phyloP scores from a whole-genome alignment of 2,888 invertebrate species.

The Smittia sp. region DNA sequence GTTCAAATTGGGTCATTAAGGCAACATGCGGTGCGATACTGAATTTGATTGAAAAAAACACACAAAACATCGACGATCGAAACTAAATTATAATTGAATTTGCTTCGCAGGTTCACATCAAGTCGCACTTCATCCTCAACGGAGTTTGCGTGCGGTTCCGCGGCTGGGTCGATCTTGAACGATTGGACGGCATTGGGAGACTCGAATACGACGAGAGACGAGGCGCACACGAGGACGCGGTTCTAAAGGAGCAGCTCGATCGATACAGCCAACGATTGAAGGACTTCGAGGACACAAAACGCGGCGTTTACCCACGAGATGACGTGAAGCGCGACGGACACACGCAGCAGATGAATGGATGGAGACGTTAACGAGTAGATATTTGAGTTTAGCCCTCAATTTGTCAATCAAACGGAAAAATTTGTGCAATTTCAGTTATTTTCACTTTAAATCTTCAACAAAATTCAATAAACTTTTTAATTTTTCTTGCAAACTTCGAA shows the following conservation, averaged over 20 bases:
- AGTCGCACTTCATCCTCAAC: slow-evolving; percentile 94
- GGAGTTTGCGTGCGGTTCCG: slow-evolving; percentile 97
- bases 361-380: slow-evolving; percentile 23
- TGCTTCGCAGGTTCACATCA: slow-evolving; percentile 82
- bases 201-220: slow-evolving; percentile 89
- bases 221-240: slow-evolving; percentile 84
- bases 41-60: background rate
- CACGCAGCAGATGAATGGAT: slow-evolving; percentile 26
- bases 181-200: slow-evolving; percentile 90
- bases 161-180: slow-evolving; percentile 90
- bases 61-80: background rate
- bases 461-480: background rate
- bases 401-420: background rate
- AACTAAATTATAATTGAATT: background rate
- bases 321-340: background rate
- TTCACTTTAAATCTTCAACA: background rate
- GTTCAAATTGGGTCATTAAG: background rate
- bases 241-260: slow-evolving; percentile 86
- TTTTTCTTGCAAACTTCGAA: background rate
- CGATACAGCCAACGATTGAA: slow-evolving; percentile 61
- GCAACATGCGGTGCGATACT: slow-evolving; percentile 1
- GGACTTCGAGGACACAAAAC: slow-evolving; percentile 36
- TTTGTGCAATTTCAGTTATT: slow-evolving; percentile 30
- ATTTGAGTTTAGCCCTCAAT: background rate
- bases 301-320: slow-evolving; percentile 32